phyloP scores from a whole-genome alignment of 2,797 vertebrate genomes.

The Podargus strigoides region DNA sequence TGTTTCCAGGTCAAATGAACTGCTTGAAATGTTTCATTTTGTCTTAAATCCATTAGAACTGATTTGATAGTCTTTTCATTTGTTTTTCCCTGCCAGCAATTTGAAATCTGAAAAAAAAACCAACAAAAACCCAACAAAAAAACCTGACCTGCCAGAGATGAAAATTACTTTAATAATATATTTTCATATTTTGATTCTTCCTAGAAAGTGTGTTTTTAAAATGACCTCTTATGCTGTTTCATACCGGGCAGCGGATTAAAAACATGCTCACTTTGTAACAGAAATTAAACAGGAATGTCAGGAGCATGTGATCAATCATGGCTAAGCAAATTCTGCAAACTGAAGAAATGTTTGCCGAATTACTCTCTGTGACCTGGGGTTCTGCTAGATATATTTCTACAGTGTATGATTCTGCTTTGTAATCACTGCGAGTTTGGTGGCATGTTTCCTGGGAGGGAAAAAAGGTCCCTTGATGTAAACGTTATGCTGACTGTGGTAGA shows the following conservation, averaged over 20 bases:
- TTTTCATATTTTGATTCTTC: neutral
- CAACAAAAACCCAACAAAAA: neutral
- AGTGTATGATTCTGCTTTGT: neutral
- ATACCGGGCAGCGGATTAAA: neutral
- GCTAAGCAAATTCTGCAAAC: neutral
- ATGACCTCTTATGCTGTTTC: neutral
- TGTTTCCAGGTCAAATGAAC: conserved; percentile 8
- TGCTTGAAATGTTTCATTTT: conserved; percentile 24
- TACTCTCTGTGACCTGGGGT: neutral
- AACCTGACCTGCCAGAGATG: neutral
- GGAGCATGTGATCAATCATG: neutral
- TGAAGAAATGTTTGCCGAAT: neutral
- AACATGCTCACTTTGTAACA: neutral
- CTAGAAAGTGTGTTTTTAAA: neutral
- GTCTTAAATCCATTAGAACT: conserved; percentile 21
- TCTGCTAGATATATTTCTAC: neutral
- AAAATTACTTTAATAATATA: neutral
- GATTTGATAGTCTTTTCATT: neutral
- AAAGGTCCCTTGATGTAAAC: neutral
- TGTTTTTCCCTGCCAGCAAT: neutral
- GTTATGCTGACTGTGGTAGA: neutral
- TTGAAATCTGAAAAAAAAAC: neutral
- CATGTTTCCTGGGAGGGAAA: neutral
- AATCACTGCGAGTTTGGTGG: conserved; percentile 16
- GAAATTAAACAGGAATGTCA: neutral